Conservation (phyloP, 92 coral and sea anemone species). For the Epizoanthus scotinus region DNA sequence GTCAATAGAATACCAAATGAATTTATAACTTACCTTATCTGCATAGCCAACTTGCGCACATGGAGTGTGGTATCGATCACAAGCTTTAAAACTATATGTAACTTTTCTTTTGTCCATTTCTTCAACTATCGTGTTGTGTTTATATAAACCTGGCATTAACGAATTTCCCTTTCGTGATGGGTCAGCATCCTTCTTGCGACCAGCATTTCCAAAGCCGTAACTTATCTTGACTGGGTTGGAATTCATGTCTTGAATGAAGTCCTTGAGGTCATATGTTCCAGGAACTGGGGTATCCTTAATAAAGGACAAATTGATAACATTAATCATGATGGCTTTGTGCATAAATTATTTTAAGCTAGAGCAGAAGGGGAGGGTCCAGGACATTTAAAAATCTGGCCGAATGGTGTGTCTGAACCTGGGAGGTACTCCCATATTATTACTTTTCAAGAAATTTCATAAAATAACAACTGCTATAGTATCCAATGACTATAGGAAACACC, state of each 20-base stretch:
- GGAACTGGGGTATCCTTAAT: slow-evolving; percentile 96
- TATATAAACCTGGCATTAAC: slow-evolving; percentile 93
- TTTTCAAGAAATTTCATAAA: no score
- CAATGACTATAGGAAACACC: no score
- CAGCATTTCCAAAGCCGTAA: slow-evolving; percentile 92
- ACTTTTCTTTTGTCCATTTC: slow-evolving; percentile 69
- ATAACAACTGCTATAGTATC: no score
- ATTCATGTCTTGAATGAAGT: slow-evolving; percentile 81
- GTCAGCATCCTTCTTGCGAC: slow-evolving; percentile 90
- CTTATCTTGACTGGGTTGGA: slow-evolving; percentile 77
- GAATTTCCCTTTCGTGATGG: slow-evolving; percentile 77
- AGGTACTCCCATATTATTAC: no score
- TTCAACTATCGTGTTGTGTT: slow-evolving; percentile 74
- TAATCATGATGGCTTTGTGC: neutral
- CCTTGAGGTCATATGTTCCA: slow-evolving; percentile 82
- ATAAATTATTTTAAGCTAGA: neutral
- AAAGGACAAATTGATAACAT: neutral
- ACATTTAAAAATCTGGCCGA: no score
- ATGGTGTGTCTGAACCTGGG: no score
- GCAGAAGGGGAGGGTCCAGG: neutral
- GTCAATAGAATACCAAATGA: no score
- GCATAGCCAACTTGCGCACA: slow-evolving; percentile 86
- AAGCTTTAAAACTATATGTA: slow-evolving; percentile 81
- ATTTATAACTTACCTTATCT: slow-evolving; percentile 69
- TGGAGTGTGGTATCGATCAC: slow-evolving; percentile 86